phyloP scores from a whole-genome alignment of 2,888 invertebrate species.

The Macroteleia sp. region DNA sequence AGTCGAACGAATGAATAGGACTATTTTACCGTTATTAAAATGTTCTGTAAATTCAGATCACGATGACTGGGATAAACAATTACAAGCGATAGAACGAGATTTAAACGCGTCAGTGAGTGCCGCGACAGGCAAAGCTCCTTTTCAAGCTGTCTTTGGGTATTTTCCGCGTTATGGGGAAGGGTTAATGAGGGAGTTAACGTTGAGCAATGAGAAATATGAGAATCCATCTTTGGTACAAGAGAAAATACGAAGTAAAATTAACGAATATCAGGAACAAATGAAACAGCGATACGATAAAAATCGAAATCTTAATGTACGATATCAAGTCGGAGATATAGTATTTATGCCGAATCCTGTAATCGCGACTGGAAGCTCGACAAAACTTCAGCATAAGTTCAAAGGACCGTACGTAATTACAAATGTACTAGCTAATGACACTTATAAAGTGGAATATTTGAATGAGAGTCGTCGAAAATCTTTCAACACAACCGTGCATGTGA shows the following conservation, averaged over 20 bases:
- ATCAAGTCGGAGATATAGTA: slow-evolving; percentile 18
- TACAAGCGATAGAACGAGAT: slow-evolving; percentile 2
- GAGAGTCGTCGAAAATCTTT: neutral
- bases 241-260: slow-evolving; percentile 2
- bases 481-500: slow-evolving; percentile 3
- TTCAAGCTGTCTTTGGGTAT: slow-evolving; percentile 9
- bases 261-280: neutral
- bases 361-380: slow-evolving; percentile 18
- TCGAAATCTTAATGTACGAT: slow-evolving; percentile 1
- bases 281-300: slow-evolving; percentile 7
- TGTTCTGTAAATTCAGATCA: neutral
- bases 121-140: slow-evolving; percentile 8
- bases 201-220: neutral
- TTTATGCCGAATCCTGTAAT: neutral
- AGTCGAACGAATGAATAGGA: slow-evolving; percentile 24
- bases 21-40: slow-evolving; percentile 10
- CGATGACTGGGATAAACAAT: slow-evolving; percentile 15
- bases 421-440: slow-evolving; percentile 3
- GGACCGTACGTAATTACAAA: slow-evolving; percentile 9
- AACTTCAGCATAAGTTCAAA: slow-evolving; percentile 9
- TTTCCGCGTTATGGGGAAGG: slow-evolving; percentile 13
- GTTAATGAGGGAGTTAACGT: slow-evolving; percentile 3
- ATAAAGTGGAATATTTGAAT: slow-evolving; percentile 16
- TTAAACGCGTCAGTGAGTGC: neutral
- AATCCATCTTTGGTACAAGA: neutral